Evolutionary conservation across 2,888 invertebrate species (phyloP).

Genomic region (Schizotus pectinicornis): DNA sequence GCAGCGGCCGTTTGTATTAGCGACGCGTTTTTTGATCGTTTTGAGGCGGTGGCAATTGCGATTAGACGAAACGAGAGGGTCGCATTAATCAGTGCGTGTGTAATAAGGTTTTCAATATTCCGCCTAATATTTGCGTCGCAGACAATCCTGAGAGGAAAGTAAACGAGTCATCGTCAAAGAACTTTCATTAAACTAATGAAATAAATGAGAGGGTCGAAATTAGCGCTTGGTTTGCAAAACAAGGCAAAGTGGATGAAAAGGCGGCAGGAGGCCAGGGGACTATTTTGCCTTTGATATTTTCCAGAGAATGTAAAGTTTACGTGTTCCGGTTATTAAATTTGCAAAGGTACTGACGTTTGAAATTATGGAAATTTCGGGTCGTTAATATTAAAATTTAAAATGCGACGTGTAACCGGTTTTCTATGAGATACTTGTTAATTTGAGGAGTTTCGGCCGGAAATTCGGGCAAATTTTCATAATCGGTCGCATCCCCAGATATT

Average conservation of each 20-base stretch:
- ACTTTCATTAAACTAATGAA: conserved; percentile 53
- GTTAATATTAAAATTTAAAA: conserved; percentile 42
- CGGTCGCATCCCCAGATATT: conserved; percentile 23
- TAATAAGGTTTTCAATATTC: conserved; percentile 47
- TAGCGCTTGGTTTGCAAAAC: conserved; percentile 52
- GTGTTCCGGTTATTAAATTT: conserved; percentile 50
- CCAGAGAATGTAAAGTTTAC: conserved; percentile 46
- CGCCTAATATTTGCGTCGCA: conserved; percentile 37
- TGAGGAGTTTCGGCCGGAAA: neutral
- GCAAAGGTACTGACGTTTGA: conserved; percentile 40
- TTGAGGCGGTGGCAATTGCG: neutral
- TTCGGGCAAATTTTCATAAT: conserved; percentile 17
- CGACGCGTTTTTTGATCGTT: no score
- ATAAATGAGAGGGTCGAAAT: conserved; percentile 52
- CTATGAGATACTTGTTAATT: conserved; percentile 26
- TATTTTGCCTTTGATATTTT: conserved; percentile 48
- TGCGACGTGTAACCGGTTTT: conserved; percentile 23
- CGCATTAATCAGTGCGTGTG: conserved; percentile 36
- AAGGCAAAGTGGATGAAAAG: conserved; percentile 34
- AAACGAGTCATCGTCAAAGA: conserved; percentile 50
- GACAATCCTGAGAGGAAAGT: conserved; percentile 41
- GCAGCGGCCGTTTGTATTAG: neutral
- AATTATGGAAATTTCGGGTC: conserved; percentile 43
- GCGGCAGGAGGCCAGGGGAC: conserved; percentile 22
- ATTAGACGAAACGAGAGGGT: conserved; percentile 3